Percentiles rank a stretch among this genome's conserved stretches.
Evolutionary conservation across 2,888 invertebrate genomes (phyloP).

Genomic region (Lepidochrysops patricia): DNA sequence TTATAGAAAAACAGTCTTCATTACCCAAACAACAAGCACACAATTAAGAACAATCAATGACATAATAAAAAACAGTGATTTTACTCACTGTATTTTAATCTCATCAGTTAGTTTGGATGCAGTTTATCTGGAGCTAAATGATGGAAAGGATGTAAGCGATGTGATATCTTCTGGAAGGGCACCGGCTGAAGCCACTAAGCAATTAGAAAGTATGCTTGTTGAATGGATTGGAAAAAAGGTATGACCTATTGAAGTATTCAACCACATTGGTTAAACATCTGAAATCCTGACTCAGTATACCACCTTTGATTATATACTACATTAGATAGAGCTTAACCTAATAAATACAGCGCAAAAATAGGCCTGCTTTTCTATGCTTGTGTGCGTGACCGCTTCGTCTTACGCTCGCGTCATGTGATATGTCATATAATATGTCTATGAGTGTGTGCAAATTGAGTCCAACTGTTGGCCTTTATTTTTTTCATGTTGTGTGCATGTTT

Average conservation of each 20-base stretch:
- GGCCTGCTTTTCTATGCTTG: too few relatives aligned
- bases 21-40: slow-evolving; percentile 69
- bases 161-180: slow-evolving; percentile 45
- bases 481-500: too few relatives aligned
- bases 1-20: slow-evolving; percentile 69
- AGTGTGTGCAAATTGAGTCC: too few relatives aligned
- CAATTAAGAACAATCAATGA: slow-evolving; percentile 73
- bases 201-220: slow-evolving; percentile 43
- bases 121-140: slow-evolving; percentile 61
- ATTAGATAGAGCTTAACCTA: too few relatives aligned
- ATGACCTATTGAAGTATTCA: slow-evolving; percentile 20
- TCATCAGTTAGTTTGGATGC: slow-evolving; percentile 73
- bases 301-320: too few relatives aligned
- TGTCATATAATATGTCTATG: too few relatives aligned
- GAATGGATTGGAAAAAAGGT: slow-evolving; percentile 77
- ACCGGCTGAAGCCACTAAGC: slow-evolving; percentile 43
- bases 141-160: slow-evolving; percentile 52
- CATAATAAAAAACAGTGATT: slow-evolving; percentile 75
- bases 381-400: too few relatives aligned
- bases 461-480: too few relatives aligned
- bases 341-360: too few relatives aligned
- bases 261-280: too few relatives aligned
- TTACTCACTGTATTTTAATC: slow-evolving; percentile 76
- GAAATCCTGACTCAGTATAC: too few relatives aligned
- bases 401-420: too few relatives aligned